Evolutionary conservation across 2,888 invertebrate species (phyloP), one percentile per base, ranked within the genome.

Genomic region (Andrena flavipes): DNA sequence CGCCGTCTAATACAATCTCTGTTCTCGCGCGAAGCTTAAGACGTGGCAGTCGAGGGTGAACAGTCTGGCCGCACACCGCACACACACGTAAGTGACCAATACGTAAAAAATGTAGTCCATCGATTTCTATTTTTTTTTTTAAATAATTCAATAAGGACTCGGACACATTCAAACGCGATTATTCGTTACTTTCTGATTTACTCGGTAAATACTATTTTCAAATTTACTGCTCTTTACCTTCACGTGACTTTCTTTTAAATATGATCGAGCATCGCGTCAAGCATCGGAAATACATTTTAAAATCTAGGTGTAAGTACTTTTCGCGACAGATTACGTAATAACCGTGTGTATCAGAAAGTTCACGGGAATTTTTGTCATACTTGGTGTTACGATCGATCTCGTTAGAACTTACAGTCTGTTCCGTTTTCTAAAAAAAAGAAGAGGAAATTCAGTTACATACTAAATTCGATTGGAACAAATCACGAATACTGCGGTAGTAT

Each of bases 31-130:
- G 73, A 79, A 79, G 74, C 72, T 79, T 80, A 74, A 84, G 81
- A 85, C 83, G 84, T 84, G 86, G 84, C 86, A 86, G 79, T 84
- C 79, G 78, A 65, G 67, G 20, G 23, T 76, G 67, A 81, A 84
- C 85, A 79, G 79, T 85, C 80, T 82, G 70, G 60, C 80, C 77
- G 70, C 73, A 73, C 54, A 73, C 59, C 75, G 42, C 13, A 56
- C 56, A 69, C 76, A 69, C 69, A 56, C 75, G 70, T 84, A 78
- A 74, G 75, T 82, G 68, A 78, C 64, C 79, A 72, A 70, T 75
- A 80, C 79, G 75, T 76, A 85, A 84, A 85, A 84, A 84, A 60
- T 73, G 64, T 79, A 35, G 49, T 48, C 79, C 73, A 76, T 35
- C 29, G 51, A 35, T 56, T 80, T 49, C 76, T 80, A 80, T 42